A percentile compares a stretch with the other conserved stretches of the same genome.
These are phyloP conservation scores for Setipinna tenuifilis DNA, from an alignment of 2,797 vertebrate species.

Conservation along the genomic window DNA sequence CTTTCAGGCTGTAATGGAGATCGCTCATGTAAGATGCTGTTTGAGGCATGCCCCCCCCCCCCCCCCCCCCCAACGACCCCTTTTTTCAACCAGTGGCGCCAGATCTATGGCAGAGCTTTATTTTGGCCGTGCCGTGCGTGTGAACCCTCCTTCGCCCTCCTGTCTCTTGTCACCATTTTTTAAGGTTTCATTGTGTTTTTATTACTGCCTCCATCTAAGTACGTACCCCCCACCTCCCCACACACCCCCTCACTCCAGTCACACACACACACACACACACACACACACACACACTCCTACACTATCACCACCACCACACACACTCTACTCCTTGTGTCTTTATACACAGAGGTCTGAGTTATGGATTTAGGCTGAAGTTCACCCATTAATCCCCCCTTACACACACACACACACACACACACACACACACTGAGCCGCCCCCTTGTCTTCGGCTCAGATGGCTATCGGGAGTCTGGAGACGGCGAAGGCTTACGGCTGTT, in stretches of 20 bases:
- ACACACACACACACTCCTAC: too few relatives aligned
- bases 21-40: background rate
- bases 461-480: constrained; percentile 43
- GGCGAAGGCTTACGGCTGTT: constrained; percentile 34
- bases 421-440: background rate
- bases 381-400: constrained; percentile 31
- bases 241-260: background rate
- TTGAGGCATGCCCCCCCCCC: background rate
- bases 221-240: constrained; percentile 12
- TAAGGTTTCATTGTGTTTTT: constrained; percentile 36
- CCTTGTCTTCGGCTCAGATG: constrained; percentile 17
- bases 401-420: background rate
- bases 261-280: too few relatives aligned
- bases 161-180: background rate
- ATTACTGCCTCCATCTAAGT: constrained; percentile 42
- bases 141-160: constrained; percentile 33
- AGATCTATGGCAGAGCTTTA: constrained; percentile 19
- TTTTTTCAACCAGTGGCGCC: background rate
- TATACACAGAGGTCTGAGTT: constrained; percentile 31
- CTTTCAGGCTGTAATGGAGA: background rate
- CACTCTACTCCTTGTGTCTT: constrained; percentile 1
- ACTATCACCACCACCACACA: too few relatives aligned
- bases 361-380: constrained; percentile 28
- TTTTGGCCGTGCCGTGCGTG: background rate
- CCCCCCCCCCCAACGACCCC: too few relatives aligned